These are phyloP conservation scores for Chelon auratus DNA, from an alignment of 2,797 vertebrate species.

Conservation along the genomic window DNA sequence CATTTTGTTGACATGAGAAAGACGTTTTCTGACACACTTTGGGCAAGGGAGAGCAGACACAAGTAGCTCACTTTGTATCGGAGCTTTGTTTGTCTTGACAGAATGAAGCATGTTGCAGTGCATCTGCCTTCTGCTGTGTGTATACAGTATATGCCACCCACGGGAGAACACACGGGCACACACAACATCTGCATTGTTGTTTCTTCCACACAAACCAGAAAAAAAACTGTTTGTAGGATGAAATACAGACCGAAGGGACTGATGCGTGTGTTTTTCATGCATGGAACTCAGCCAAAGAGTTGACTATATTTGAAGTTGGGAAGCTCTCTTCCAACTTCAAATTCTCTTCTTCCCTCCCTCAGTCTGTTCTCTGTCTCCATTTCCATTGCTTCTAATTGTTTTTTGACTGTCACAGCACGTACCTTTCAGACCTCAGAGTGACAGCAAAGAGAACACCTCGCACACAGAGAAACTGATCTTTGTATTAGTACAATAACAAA, in stretches of 20 bases:
- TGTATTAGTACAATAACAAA: background rate
- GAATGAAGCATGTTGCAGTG: conserved; percentile 65
- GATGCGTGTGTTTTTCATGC: background rate
- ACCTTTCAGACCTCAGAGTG: conserved; percentile 16
- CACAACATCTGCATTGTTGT: conserved; percentile 65
- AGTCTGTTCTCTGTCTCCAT: background rate
- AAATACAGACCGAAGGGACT: conserved; percentile 12
- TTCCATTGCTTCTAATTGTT: conserved; percentile 27
- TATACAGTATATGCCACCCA: conserved; percentile 54
- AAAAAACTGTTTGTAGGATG: conserved; percentile 18
- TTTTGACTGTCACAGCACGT: conserved; percentile 19
- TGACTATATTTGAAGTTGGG: conserved; percentile 38
- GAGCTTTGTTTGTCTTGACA: conserved; percentile 66
- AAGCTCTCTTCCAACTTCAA: conserved; percentile 37
- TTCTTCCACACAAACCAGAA: conserved; percentile 25
- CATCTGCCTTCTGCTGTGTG: conserved; percentile 60
- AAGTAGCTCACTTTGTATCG: conserved; percentile 52
- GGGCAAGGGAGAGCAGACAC: conserved; percentile 37
- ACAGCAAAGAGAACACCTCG: conserved; percentile 12
- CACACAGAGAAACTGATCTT: background rate
- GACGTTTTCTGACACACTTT: conserved; percentile 46
- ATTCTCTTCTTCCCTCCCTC: conserved; percentile 10
- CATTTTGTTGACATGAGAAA: conserved; percentile 55
- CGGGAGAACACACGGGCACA: conserved; percentile 30
- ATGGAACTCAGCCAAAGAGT: conserved; percentile 26